Conservation (phyloP, 2,113 vertebrate genomes). For the Urocolius indicus region DNA sequence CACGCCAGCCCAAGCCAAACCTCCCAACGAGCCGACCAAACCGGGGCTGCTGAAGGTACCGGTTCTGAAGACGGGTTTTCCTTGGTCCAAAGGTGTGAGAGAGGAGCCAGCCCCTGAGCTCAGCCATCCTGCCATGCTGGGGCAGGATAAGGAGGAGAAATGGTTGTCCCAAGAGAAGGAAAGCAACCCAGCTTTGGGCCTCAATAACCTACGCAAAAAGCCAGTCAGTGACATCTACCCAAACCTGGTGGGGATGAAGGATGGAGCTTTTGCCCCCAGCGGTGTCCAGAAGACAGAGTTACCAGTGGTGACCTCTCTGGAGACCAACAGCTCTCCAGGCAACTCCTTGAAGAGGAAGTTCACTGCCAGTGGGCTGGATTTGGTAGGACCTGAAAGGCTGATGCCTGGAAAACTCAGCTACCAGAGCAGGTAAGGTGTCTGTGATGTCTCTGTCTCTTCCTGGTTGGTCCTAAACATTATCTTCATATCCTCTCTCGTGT, state of each 20-base stretch:
- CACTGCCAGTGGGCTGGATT: slow-evolving; percentile 72
- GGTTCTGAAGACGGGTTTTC: slow-evolving; percentile 68
- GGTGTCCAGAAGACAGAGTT: slow-evolving; percentile 16
- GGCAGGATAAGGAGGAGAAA: slow-evolving; percentile 75
- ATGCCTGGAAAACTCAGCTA: slow-evolving; percentile 62
- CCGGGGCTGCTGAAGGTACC: slow-evolving; percentile 85
- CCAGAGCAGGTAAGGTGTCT: slow-evolving; percentile 69
- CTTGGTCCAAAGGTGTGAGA: slow-evolving; percentile 53
- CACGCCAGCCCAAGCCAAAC: slow-evolving; percentile 49
- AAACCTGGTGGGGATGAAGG: slow-evolving; percentile 23
- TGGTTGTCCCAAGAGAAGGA: slow-evolving; percentile 61
- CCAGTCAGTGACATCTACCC: slow-evolving; percentile 31
- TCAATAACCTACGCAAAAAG: slow-evolving; percentile 32
- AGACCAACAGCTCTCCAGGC: slow-evolving; percentile 48
- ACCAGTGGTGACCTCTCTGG: slow-evolving; percentile 46
- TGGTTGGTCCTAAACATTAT: neutral
- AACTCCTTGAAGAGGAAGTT: slow-evolving; percentile 80
- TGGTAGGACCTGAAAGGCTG: slow-evolving; percentile 52
- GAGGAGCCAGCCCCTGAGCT: slow-evolving; percentile 58
- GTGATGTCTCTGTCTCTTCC: neutral
- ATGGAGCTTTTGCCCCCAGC: neutral
- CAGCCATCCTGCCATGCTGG: neutral
- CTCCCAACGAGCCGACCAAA: slow-evolving; percentile 75
- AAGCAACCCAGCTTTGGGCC: slow-evolving; percentile 7
- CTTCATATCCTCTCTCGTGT: fast-evolving